phyloP scores from a whole-genome alignment of 2,113 vertebrate genomes.

The Balaenoptera acutorostrata region DNA sequence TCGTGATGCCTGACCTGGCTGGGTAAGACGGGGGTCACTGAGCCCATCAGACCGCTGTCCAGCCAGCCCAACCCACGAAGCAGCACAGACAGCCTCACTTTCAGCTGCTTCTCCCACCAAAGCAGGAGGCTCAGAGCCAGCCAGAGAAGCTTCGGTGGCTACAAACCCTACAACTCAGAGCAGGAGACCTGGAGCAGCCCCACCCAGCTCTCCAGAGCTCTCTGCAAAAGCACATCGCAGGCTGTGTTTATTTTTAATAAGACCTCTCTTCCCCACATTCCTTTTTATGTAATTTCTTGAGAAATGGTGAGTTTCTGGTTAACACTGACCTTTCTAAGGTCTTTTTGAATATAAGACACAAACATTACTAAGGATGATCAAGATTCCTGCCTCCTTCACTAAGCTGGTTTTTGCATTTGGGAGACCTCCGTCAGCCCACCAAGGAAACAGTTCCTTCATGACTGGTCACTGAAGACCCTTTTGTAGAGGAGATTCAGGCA shows the following conservation, averaged over 20 bases:
- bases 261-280: neutral
- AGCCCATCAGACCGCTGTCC: neutral
- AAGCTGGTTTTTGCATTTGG: neutral
- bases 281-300: neutral
- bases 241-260: slow-evolving; percentile 27
- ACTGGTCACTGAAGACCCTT: neutral
- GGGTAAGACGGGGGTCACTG: neutral
- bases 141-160: neutral
- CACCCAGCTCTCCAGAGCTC: neutral
- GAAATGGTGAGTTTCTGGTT: neutral
- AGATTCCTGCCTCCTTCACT: neutral
- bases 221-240: neutral
- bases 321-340: neutral
- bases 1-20: neutral
- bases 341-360: neutral
- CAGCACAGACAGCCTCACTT: neutral
- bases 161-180: neutral
- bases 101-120: neutral
- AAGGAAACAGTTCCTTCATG: neutral
- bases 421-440: neutral
- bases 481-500: neutral
- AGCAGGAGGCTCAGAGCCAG: neutral
- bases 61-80: neutral
- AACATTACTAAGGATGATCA: neutral
- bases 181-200: neutral